Base-by-base conservation (phyloP, 2,113 vertebrate species). In the Casuarius casuarius region DNA sequence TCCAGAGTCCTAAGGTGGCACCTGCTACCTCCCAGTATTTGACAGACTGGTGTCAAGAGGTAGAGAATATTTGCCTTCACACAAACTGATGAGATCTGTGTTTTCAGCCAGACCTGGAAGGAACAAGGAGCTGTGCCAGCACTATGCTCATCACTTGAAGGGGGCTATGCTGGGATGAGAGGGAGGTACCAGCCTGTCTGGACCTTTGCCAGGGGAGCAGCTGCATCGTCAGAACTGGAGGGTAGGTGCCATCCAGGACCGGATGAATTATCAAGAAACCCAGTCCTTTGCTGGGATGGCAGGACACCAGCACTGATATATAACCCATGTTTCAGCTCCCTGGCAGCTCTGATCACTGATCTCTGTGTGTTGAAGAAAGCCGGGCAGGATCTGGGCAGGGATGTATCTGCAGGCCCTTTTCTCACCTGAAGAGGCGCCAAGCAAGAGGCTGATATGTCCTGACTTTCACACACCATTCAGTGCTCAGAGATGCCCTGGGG, bases 91-190 rank as follows among this genome's bases (percentile, higher is more conserved):
- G 12, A 23, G 42, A 33, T 49, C 51, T 51, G 44, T 31, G 52
- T 59, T 51, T 51, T 33, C 42, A 26, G 49, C 26, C 54, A 46
- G 8, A 76, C 5, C 23, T 56, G 63, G 76, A 56, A 38, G 62
- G 61, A 46, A 35, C 2, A 1, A 3, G 31, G 58, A 51, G 29
- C 58, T 42, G 65, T 6, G 49, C 26, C 65, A 78, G 59, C 8
- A 7, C n/a, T 23, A 15, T 0, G 1, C 26, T 28, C 13, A 3
- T 14, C 38, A 19, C 18, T 7, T 1, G 1, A 2, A 35, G 25
- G n/a, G 51, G 70, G 62, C 31, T 35, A 20, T 28, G 71, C 33
- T 11, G 22, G n/a, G 63, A 77, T 48, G 33, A 71, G 58, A 48
- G 28, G 7, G 15, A 44, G 7, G 7, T 15, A 12, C 22, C 9